Base-by-base conservation (phyloP, 2,888 invertebrate genomes). In the Dryococelus australis region DNA sequence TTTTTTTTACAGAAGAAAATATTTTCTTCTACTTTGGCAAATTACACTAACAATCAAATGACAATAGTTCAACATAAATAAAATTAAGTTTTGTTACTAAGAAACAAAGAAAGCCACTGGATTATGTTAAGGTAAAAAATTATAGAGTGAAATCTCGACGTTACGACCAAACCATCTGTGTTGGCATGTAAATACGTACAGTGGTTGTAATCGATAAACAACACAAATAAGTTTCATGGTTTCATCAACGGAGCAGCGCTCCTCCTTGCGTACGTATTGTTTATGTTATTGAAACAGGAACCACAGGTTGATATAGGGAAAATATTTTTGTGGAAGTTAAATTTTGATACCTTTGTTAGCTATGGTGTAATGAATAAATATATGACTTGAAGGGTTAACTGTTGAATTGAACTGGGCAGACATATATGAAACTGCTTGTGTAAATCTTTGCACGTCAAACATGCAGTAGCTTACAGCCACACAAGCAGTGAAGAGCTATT, bases 291-390 rank as follows among this genome's bases (percentile, higher is more conserved):
- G 65, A 47, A 65, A n/a, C 20, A 16, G 20, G 16, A 16, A 65
- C 20, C 16, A 8, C 65, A 65, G 65, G 20, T 65, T 65, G 10
- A 65, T 65, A 65, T 65, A 65, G n/a, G 10, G n/a, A 65, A n/a
- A 65, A 65, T 65, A 65, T 65, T 65, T 65, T 65, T 65, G 65
- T 65, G 24, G n/a, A 65, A 65, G 65, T 65, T 65, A 65, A 16
- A 65, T 24, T 65, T 65, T 65, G 65, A 65, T 65, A 65, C 6
- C 65, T 65, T 65, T 65, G 65, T 65, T 65, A 65, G n/a, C 16
- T 65, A 65, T n/a, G 65, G 16, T 65, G 65, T n/a, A 65, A n/a
- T 65, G n/a, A 9, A 24, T n/a, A n/a, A n/a, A 65, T 65, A n/a
- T 65, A 65, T n/a, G 10, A n/a, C 16, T 65, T 8, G n/a, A 65